A percentile compares a stretch with the other conserved stretches of the same genome.
These are phyloP conservation scores for Rhabdomys dilectus DNA, from an alignment of 2,113 vertebrate genomes.

Conservation along the genomic window DNA sequence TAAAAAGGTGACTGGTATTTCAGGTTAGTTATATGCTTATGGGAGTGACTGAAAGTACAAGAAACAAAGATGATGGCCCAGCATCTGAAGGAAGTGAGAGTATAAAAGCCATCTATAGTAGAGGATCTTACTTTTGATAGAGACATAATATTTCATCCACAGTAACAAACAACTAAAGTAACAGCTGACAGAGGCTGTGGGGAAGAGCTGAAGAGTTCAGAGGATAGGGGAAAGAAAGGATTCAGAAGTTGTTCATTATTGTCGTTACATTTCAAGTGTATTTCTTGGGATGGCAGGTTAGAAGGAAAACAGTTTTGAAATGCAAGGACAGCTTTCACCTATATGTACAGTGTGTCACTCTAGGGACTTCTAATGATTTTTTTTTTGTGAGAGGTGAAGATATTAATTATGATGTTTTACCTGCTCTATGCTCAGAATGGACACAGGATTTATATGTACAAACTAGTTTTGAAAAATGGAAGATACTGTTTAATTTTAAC, in stretches of 20 bases:
- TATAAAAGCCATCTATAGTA: not conserved
- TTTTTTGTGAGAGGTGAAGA: not conserved
- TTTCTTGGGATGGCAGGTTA: not conserved
- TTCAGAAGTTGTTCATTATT: not conserved
- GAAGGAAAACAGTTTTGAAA: not conserved
- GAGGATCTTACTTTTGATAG: not conserved
- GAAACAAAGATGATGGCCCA: not conserved
- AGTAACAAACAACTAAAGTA: not conserved
- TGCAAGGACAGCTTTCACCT: not conserved
- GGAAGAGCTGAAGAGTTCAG: not conserved
- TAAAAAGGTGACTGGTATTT: not conserved
- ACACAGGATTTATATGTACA: not conserved
- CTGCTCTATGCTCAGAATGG: not conserved
- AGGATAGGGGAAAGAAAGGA: slow-evolving; percentile 21
- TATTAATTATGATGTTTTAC: not conserved
- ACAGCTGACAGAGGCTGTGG: not conserved
- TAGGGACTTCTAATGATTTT: slow-evolving; percentile 33
- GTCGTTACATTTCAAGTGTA: not conserved
- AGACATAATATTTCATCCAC: not conserved
- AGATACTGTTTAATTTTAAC: slow-evolving; percentile 24
- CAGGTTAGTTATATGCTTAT: not conserved
- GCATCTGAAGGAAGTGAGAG: not conserved
- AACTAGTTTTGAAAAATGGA: slow-evolving; percentile 21
- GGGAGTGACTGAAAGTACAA: not conserved
- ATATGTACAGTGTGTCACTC: not conserved